phyloP scores from a whole-genome alignment of 2,888 invertebrate species.

The Keiferia lycopersicella region DNA sequence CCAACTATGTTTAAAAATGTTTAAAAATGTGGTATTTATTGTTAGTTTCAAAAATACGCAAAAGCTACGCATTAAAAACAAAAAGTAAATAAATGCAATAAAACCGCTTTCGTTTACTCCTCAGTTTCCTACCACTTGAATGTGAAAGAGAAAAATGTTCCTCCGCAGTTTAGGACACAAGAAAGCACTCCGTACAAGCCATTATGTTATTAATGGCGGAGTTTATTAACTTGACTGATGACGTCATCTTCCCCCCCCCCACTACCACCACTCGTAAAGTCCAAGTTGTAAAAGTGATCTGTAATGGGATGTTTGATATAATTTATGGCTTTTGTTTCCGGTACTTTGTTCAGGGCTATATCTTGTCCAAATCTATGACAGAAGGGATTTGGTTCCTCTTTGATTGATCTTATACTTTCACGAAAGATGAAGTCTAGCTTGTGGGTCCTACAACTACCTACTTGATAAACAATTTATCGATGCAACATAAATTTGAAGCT shows the following conservation, averaged over 20 bases:
- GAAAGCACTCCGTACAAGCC: constrained; percentile 59
- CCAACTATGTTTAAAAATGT: too few relatives aligned
- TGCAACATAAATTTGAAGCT: too few relatives aligned
- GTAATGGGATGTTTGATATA: constrained; percentile 9
- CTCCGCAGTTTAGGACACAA: constrained; percentile 51
- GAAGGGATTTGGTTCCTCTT: too few relatives aligned
- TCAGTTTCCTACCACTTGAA: constrained; percentile 29
- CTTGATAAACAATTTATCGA: too few relatives aligned
- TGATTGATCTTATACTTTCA: too few relatives aligned
- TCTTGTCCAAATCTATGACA: too few relatives aligned
- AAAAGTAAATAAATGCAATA: too few relatives aligned
- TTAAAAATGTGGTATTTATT: too few relatives aligned
- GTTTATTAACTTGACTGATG: constrained; percentile 57
- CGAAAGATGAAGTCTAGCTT: too few relatives aligned
- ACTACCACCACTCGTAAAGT: constrained; percentile 31
- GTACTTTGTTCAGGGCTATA: background rate
- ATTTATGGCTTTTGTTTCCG: constrained; percentile 4
- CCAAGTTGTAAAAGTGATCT: constrained; percentile 16
- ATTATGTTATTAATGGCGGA: constrained; percentile 59
- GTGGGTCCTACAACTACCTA: too few relatives aligned
- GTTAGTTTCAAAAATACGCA: too few relatives aligned
- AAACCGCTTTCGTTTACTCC: background rate
- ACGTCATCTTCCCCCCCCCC: constrained; percentile 36
- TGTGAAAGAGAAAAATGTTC: constrained; percentile 49
- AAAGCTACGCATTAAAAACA: too few relatives aligned